A percentile compares a stretch with the other conserved stretches of the same genome.
These are phyloP conservation scores for Neocrepidodera transversa DNA, from an alignment of 2,888 invertebrate genomes.

Conservation along the genomic window DNA sequence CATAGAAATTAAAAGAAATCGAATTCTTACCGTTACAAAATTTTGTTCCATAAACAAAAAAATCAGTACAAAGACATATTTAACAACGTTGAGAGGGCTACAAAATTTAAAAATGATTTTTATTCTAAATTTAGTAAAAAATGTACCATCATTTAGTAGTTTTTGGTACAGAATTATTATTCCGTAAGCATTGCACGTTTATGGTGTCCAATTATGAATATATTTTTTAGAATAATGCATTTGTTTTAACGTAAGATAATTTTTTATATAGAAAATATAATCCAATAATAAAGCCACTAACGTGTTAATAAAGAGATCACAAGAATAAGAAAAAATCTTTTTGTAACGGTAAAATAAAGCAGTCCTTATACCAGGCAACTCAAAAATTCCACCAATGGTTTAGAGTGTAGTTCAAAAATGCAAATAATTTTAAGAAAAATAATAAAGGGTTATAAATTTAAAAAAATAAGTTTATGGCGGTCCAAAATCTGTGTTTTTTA, in stretches of 20 bases:
- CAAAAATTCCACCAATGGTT: slow-evolving; percentile 27
- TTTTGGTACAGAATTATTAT: too few relatives aligned
- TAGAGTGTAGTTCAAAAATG: too few relatives aligned
- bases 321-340: slow-evolving; percentile 25
- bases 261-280: neutral
- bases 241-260: neutral
- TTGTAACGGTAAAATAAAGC: slow-evolving; percentile 50
- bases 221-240: too few relatives aligned
- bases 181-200: too few relatives aligned
- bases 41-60: slow-evolving; percentile 34
- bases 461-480: too few relatives aligned
- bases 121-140: neutral
- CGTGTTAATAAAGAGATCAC: slow-evolving; percentile 32
- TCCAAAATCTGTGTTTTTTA: too few relatives aligned
- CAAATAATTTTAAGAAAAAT: too few relatives aligned
- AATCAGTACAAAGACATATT: slow-evolving; percentile 24
- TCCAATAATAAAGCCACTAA: neutral
- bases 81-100: neutral
- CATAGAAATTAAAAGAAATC: slow-evolving; percentile 15
- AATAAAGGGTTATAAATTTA: too few relatives aligned
- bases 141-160: neutral
- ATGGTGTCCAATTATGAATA: too few relatives aligned
- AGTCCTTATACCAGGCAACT: slow-evolving; percentile 38
- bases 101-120: neutral
- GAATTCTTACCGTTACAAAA: slow-evolving; percentile 46